Evolutionary conservation across 2,113 vertebrate species (phyloP), one percentile per base, ranked within the genome.

Genomic region (Thermophis baileyi): DNA sequence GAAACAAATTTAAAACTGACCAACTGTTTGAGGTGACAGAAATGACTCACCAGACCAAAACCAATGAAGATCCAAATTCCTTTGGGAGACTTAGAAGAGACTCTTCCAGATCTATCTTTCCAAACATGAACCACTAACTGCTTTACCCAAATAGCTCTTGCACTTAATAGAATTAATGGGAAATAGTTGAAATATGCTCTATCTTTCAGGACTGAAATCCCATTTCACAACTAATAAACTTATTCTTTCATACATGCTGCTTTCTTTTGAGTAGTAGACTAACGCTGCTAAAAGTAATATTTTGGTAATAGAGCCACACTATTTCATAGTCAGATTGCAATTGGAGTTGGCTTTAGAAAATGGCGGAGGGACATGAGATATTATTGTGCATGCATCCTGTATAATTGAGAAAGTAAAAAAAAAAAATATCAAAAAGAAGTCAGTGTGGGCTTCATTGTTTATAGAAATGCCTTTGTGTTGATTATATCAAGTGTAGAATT

Each of bases 221-320:
- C 5, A 88, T 93, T 95, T 95, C 85, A 93, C 88, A 57, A 57
- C 54, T 88, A 93, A 93, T 93, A 94, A 90, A 94, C n/a, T 35
- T 89, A 6, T 3, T 40, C 20, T 11, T 94, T 90, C 85, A 90
- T 51, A 81, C 6, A 27, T 57, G 51, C 74, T 88, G 91, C 74
- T 91, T 92, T 91, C 8, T 49, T 89, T 92, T 57, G 57, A 50
- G n/a, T 35, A 18, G 18, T 40, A 9, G 74, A 81, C 57, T 53
- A 90, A 90, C 89, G 86, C 0, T 44, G 50, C 24, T 94, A 47
- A n/a, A 96, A 63, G 30, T 30, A 46, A 14, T 91, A 49, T 44
- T 92, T 93, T 87, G 90, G 49, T 87, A 69, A 93, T 44, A 69
- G 12, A 87, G 14, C 14, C 16, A 24, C 54, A 14, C 55, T 87